phyloP scores from a whole-genome alignment of 1,140 invertebrate species.

The Bicyclus anynana region DNA sequence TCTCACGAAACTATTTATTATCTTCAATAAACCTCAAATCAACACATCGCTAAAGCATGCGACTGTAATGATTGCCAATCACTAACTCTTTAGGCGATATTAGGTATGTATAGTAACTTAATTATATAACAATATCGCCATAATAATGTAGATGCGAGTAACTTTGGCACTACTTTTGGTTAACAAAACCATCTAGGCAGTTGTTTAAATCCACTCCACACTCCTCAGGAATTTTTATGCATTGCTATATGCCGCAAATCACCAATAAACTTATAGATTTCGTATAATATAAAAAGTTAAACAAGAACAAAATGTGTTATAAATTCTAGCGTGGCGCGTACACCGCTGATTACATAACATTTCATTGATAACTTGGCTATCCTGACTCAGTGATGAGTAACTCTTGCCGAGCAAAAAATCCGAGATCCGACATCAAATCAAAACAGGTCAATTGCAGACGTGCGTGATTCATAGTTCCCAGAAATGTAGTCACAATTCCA shows the following conservation, averaged over 20 bases:
- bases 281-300: too few relatives aligned
- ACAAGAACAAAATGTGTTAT: not conserved
- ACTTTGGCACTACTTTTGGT: too few relatives aligned
- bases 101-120: not conserved
- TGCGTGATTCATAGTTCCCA: constrained; percentile 50
- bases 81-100: not conserved
- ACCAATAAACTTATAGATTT: too few relatives aligned
- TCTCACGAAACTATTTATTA: constrained; percentile 11
- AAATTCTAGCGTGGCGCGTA: constrained; percentile 3
- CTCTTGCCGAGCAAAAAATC: constrained; percentile 46
- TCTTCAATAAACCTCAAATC: constrained; percentile 3
- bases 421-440: constrained; percentile 40
- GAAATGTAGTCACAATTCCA: constrained; percentile 60
- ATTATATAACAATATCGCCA: too few relatives aligned
- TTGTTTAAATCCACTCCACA: too few relatives aligned
- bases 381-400: constrained; percentile 56
- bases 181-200: too few relatives aligned
- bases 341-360: constrained; percentile 40
- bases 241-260: too few relatives aligned
- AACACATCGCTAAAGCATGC: not conserved
- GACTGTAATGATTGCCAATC: not conserved
- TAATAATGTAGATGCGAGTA: too few relatives aligned
- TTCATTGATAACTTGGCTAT: constrained; percentile 53
- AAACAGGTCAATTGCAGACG: constrained; percentile 54
- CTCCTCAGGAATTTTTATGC: too few relatives aligned